Base-by-base conservation (phyloP, 2,888 invertebrate species). In the Melanophora roralis region DNA sequence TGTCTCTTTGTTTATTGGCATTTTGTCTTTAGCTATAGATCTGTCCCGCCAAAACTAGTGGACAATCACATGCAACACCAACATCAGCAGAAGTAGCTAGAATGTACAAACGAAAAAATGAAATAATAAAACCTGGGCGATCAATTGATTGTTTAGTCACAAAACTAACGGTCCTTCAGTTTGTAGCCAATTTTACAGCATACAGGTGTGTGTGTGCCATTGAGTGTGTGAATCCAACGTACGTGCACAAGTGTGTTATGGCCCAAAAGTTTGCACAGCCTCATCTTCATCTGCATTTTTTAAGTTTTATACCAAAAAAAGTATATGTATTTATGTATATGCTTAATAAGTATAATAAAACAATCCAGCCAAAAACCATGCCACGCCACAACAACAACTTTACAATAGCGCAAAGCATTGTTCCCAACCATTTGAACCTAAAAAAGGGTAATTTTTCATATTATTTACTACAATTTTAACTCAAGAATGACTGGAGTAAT, bases 201-300 rank as follows among this genome's bases (percentile, higher is more conserved):
- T 60, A 67, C 71, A 69, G 57, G 49, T 71, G 64, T 65, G 57
- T 72, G 65, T 59, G 38, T 62, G 12, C n/a, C n/a, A 43, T 14
- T 38, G 36, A 55, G 19, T n/a, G 43, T 71, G 38, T 27, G 51
- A 19, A 55, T 62, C 9, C 49, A 43, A n/a, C 9, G 53, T 72
- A 73, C 45, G 32, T 47, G 55, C 49, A 27, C 38, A 19, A 45
- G 53, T 60, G 55, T 62, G 45, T 68, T 16, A 32, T 60, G 45
- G 53, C 45, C 3, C 21, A 62, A 27, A 71, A 71, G 38, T 62
- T 69, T 69, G 67, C 67, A 59, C 38, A 53, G 68, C 68, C 80
- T 76, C 80, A 76, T 80, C 80, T 80, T 80, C 80, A 80, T 80
- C 80, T 80, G 80, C 80, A 80, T 81, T 81, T 81, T 74, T 77